These are phyloP conservation scores for Drosophila asahinai DNA, from an alignment of 1,140 invertebrate genomes.

Conservation along the genomic window DNA sequence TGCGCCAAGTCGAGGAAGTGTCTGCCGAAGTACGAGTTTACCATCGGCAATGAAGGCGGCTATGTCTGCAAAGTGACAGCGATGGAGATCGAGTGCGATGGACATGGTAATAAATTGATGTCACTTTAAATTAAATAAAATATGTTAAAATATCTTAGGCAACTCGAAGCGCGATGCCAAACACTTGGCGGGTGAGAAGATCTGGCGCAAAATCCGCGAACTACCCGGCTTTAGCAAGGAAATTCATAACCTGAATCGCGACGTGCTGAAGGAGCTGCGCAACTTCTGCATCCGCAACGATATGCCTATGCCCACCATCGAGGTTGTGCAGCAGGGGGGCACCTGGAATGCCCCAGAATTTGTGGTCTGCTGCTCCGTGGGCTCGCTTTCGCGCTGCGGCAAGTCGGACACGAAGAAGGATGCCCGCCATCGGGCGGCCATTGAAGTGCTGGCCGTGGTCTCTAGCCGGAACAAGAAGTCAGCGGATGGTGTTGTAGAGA, in stretches of 20 bases:
- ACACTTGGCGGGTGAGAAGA: conserved; percentile 58
- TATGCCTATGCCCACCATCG: conserved; percentile 67
- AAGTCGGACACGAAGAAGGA: conserved; percentile 78
- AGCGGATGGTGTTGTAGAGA: neutral
- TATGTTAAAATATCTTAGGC: conserved; percentile 19
- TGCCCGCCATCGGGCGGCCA: conserved; percentile 74
- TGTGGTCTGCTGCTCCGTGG: conserved; percentile 64
- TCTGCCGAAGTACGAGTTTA: conserved; percentile 58
- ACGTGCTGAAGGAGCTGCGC: conserved; percentile 67
- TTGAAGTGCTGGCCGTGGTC: conserved; percentile 61
- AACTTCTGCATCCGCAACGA: conserved; percentile 72
- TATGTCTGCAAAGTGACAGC: conserved; percentile 58
- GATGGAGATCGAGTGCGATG: conserved; percentile 41
- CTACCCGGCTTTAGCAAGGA: neutral
- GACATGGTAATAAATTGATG: conserved; percentile 44
- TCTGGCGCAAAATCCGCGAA: conserved; percentile 47
- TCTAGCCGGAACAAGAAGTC: conserved; percentile 4
- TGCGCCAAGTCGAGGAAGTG: conserved; percentile 62
- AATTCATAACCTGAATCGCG: conserved; percentile 43
- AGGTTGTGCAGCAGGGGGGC: conserved; percentile 68
- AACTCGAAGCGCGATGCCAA: conserved; percentile 78
- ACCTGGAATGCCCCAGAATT: conserved; percentile 64
- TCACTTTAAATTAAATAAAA: neutral
- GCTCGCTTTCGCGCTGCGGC: conserved; percentile 69
- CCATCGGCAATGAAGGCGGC: conserved; percentile 52